Base-by-base conservation (phyloP, 2,888 invertebrate genomes). In the Hydropsyche betteni region DNA sequence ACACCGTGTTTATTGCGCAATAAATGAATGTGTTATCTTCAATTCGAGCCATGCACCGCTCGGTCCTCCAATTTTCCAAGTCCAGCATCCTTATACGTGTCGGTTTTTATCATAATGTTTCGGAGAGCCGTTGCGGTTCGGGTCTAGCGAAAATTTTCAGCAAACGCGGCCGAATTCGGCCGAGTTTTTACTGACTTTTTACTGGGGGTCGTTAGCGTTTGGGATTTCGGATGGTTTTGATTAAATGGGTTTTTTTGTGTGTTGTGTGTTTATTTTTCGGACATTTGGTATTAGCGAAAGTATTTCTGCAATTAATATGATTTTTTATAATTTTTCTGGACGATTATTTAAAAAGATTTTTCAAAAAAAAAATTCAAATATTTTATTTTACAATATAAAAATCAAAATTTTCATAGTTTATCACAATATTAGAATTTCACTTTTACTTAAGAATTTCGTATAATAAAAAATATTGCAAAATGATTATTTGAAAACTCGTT, bases 21-120 rank as follows among this genome's bases (percentile, higher is more conserved):
- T 70, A 70, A 70, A 70, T 70, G 70, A 70, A 53, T 53, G 52
- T 10, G 44, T 70, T 53, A 53, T 70, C 70, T 53, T 38, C 38
- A 69, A 69, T 69, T 69, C 50, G 24, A 69, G 51, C 50, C 44
- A 4, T 24, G 16, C 69, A 16, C 50, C 70, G 70, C 4, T 34
- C 33, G 10, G 12, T n/a, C 44, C 36, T 34, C 24, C 24, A 12
- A 68, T 36, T 16, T 68, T 16, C 44, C 69, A 33, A 61, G 5
- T 6, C 14, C 53, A 12, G 14, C n/a, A n/a, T 7, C 5, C 12
- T 16, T 16, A 16, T 53, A 53, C 14, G 58, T 24, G 5, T 8
- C 53, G 10, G 12, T 53, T 53, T 53, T 34, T 10, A 33, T 38
- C 68, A 68, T 64, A 64, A 64, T 10, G 16, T 14, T 7, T 10